A percentile compares a stretch with the other conserved stretches of the same genome.
phyloP scores from a whole-genome alignment of 1,140 invertebrate genomes.

The Anastrepha obliqua region DNA sequence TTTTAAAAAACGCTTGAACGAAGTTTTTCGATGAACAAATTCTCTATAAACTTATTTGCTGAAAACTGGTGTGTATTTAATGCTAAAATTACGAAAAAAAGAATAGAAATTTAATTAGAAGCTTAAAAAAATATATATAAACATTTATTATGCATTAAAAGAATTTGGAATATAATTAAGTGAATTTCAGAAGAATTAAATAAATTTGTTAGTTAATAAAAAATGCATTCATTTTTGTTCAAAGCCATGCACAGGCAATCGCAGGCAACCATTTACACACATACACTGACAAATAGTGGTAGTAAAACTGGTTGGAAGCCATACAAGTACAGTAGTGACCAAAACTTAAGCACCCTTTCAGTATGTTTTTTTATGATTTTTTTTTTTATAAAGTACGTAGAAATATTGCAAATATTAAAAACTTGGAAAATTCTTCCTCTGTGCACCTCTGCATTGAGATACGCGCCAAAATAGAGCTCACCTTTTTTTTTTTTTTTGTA shows the following conservation, averaged over 20 bases:
- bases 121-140: not conserved
- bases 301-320: not conserved
- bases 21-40: not conserved
- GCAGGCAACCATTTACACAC: not conserved
- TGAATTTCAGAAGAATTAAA: not conserved
- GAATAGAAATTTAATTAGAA: conserved; percentile 30
- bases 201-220: not conserved
- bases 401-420: too few species aligned
- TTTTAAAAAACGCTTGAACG: not conserved
- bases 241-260: not conserved
- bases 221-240: not conserved
- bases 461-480: too few species aligned
- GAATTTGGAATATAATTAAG: conserved; percentile 6
- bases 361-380: too few species aligned
- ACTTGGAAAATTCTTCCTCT: too few species aligned
- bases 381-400: too few species aligned
- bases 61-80: not conserved
- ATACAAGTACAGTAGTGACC: not conserved
- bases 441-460: too few species aligned
- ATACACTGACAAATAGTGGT: not conserved
- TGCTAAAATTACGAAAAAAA: not conserved
- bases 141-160: conserved; percentile 28
- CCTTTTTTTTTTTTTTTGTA: too few species aligned
- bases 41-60: conserved; percentile 19
- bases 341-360: too few species aligned